Evolutionary conservation across 2,797 vertebrate genomes (phyloP).

Genomic region (Tenualosa thibaudeaui): DNA sequence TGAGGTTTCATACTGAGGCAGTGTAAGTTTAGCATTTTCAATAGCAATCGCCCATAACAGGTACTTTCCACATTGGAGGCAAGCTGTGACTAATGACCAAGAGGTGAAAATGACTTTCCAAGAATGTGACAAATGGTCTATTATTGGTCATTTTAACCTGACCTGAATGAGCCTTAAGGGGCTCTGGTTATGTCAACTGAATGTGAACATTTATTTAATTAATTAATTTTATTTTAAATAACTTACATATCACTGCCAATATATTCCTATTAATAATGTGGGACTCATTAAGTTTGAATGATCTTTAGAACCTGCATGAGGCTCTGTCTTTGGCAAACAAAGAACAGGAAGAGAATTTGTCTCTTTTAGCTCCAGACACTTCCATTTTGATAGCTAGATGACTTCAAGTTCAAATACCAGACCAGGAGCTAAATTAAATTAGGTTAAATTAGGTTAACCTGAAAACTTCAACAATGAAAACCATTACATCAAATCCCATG

Average conservation of each 20-base stretch:
- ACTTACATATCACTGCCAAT: not conserved
- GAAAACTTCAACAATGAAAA: not conserved
- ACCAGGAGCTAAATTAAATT: not conserved
- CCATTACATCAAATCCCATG: not conserved
- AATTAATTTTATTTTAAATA: too few species aligned
- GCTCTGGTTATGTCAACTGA: slow-evolving; percentile 14
- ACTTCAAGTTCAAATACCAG: slow-evolving; percentile 8
- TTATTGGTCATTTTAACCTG: slow-evolving; percentile 27
- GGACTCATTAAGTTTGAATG: not conserved
- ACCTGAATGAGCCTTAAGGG: not conserved
- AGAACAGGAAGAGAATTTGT: not conserved
- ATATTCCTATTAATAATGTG: not conserved
- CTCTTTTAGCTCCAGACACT: not conserved
- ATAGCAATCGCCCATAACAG: not conserved
- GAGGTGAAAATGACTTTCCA: slow-evolving; percentile 53
- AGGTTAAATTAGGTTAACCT: not conserved
- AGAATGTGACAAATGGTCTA: slow-evolving; percentile 40
- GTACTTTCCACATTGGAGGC: slow-evolving; percentile 31
- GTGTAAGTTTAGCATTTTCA: not conserved
- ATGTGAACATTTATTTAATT: not conserved
- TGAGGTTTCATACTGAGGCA: not conserved
- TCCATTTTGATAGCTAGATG: not conserved
- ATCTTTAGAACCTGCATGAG: not conserved
- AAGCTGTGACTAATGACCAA: slow-evolving; percentile 47
- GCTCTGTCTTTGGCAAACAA: not conserved